Evolutionary conservation across 1,140 invertebrate species (phyloP).

Genomic region (Pantala flavescens): DNA sequence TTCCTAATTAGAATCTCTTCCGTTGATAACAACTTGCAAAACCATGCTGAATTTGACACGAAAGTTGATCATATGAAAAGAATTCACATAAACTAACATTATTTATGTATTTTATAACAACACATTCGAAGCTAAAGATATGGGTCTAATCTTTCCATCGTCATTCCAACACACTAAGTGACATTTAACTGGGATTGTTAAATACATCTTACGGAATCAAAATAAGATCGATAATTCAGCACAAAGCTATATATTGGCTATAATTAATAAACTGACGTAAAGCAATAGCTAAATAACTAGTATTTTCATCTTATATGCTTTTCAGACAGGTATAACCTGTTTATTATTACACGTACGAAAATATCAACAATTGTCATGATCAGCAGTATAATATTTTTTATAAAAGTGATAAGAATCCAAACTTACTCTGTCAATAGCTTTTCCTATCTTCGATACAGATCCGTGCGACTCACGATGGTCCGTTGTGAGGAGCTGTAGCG

Average conservation of each 20-base stretch:
- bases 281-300: background rate
- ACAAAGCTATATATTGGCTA: background rate
- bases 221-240: too few species aligned
- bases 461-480: constrained; percentile 72
- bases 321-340: constrained; percentile 3
- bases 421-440: constrained; percentile 77
- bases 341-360: background rate
- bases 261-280: background rate
- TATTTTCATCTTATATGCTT: background rate
- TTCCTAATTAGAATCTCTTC: too few species aligned
- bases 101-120: too few species aligned
- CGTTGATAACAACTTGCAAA: too few species aligned
- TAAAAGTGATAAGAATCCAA: background rate
- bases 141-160: too few species aligned
- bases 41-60: too few species aligned
- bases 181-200: background rate
- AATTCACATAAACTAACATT: too few species aligned
- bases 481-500: constrained; percentile 60
- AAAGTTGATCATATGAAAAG: too few species aligned
- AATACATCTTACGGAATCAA: too few species aligned
- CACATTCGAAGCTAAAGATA: too few species aligned
- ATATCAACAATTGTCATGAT: background rate
- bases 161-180: background rate
- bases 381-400: background rate
- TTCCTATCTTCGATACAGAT: constrained; percentile 92